Base-by-base conservation (phyloP, 2,797 vertebrate genomes). In the Vireo griseus region DNA sequence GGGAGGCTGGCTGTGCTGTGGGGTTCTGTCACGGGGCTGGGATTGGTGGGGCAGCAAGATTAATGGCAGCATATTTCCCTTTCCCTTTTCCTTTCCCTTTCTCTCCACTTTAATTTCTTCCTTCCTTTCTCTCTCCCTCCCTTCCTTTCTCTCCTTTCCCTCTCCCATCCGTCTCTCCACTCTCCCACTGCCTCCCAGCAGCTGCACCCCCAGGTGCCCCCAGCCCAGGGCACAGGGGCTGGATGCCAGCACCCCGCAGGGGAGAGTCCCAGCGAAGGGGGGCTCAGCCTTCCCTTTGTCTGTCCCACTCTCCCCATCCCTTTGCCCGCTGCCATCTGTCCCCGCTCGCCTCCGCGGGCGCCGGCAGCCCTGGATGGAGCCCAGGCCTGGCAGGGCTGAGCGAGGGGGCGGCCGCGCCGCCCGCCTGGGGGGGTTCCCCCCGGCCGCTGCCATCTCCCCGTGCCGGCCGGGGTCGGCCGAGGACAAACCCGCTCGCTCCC, bases 321-420 rank as follows among this genome's bases (percentile, higher is more conserved):
- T 88, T 90, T 92, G 71, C 68, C 48, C 21, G 15, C 76, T 68
- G 75, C 91, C 90, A 82, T 87, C 92, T 84, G 91, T 90, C 94
- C 83, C 58, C 20, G 17, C 73, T 84, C 42, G 55, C 92, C 84
- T 90, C 86, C 52, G 33, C 76, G 57, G 86, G 79, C 47, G 51
- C 86, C 44, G 14, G 40, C 82, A 72, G 86, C 54, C 19, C 86
- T 95, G 95, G 93, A 65, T 6, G 66, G 16, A 66, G 78, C 95
- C 91, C 93, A 91, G 91, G 61, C 55, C 83, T 86, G 90, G 87
- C 90, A 86, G 58, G 54, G 67, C 91, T 11, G 26, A 74, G 78
- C 18, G 48, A 73, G 88, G 81, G 91, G 95, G 77, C n/a, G 85
- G 88, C 88, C 17, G 6, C 12, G 51, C 69, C 29, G 66, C 67